Conservation (phyloP, 2,888 invertebrate species). For the Formica aserva region DNA sequence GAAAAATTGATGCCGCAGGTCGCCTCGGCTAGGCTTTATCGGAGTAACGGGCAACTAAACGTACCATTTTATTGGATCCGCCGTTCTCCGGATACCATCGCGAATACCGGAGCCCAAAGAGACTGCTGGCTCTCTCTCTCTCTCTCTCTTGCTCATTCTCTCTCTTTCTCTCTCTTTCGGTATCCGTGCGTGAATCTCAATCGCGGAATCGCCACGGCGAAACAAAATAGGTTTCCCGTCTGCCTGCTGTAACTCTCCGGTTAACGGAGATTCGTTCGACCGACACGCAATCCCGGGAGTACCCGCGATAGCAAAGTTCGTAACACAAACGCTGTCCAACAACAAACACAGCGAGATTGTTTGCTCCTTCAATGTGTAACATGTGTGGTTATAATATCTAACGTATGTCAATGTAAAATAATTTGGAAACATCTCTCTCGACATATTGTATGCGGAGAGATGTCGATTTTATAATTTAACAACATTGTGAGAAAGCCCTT, state of each 20-base stretch:
- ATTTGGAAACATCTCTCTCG: background rate
- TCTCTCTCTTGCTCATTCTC: background rate
- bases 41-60: constrained; percentile 71
- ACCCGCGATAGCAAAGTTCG: constrained; percentile 42
- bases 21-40: constrained; percentile 68
- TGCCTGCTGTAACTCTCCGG: constrained; percentile 42
- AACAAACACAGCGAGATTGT: constrained; percentile 37
- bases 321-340: constrained; percentile 20
- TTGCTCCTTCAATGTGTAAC: constrained; percentile 30
- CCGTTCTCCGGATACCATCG: constrained; percentile 19
- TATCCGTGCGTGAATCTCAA: constrained; percentile 66
- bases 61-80: constrained; percentile 70
- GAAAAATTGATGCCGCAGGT: constrained; percentile 71
- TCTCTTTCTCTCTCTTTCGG: background rate
- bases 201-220: constrained; percentile 35
- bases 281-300: constrained; percentile 44
- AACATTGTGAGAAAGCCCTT: background rate
- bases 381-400: constrained; percentile 38
- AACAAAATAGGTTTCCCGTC: constrained; percentile 56
- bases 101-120: constrained; percentile 57
- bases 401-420: constrained; percentile 17
- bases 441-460: background rate
- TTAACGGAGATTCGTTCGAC: constrained; percentile 44
- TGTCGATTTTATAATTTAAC: background rate
- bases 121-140: no score